These are phyloP conservation scores for Apomyelois bistriatella DNA, from an alignment of 2,888 invertebrate genomes.

Conservation along the genomic window DNA sequence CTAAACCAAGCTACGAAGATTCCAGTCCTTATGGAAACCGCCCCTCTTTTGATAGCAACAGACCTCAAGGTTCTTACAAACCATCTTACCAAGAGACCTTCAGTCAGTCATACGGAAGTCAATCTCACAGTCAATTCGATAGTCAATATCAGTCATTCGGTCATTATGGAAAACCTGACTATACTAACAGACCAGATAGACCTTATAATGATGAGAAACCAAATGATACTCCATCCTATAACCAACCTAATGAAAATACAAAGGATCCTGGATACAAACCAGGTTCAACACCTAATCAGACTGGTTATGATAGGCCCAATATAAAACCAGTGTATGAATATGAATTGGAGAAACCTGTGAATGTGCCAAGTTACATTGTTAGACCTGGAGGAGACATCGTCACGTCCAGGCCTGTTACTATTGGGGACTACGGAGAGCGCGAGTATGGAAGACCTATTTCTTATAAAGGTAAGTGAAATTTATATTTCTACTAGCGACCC, in stretches of 20 bases:
- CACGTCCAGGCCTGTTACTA: constrained; percentile 57
- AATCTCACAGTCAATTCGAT: constrained; percentile 4
- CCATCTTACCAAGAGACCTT: constrained; percentile 10
- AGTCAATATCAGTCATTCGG: constrained; percentile 7
- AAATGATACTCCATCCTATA: background rate
- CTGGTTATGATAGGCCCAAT: constrained; percentile 32
- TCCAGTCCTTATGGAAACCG: constrained; percentile 17
- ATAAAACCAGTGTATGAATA: constrained; percentile 66
- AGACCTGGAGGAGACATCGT: constrained; percentile 54
- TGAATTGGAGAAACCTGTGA: constrained; percentile 49
- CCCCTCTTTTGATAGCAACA: constrained; percentile 13
- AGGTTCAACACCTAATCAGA: constrained; percentile 20
- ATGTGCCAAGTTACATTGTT: constrained; percentile 53
- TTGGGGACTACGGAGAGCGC: constrained; percentile 46
- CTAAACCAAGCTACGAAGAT: constrained; percentile 8
- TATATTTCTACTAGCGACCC: background rate
- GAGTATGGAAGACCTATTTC: constrained; percentile 34
- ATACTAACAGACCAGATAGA: constrained; percentile 10
- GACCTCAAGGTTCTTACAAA: constrained; percentile 10
- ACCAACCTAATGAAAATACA: constrained; percentile 4
- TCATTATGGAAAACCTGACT: background rate
- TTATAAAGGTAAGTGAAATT: constrained; percentile 52
- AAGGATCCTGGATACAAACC: constrained; percentile 19
- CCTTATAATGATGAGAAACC: constrained; percentile 10
- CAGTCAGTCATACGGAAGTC: background rate